Conservation (phyloP, 2,888 invertebrate genomes). For the Conomelus anceps region DNA sequence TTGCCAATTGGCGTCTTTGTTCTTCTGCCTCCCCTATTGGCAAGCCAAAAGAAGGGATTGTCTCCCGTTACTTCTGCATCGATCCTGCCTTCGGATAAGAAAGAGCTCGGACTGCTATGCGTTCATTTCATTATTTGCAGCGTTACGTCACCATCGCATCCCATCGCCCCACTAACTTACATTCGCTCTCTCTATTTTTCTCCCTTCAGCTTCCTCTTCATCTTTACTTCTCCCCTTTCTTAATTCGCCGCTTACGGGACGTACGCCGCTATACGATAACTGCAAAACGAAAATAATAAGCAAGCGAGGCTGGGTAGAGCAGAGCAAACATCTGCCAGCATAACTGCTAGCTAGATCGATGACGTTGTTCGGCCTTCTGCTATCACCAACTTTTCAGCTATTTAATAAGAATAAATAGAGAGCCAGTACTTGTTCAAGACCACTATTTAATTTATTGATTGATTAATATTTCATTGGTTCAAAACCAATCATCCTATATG, state of each 20-base stretch:
- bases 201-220: background rate
- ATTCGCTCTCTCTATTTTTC: background rate
- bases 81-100: background rate
- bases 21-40: background rate
- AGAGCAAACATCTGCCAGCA: background rate
- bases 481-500: too few relatives aligned
- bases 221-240: slow-evolving; percentile 11
- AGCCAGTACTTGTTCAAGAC: background rate
- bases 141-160: slow-evolving; percentile 17
- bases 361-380: background rate
- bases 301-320: background rate
- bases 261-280: background rate
- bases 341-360: background rate
- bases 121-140: slow-evolving; percentile 9
- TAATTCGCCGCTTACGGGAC: background rate
- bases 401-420: background rate
- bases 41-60: background rate
- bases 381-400: background rate
- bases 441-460: background rate
- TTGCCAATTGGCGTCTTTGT: background rate
- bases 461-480: background rate
- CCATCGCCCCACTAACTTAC: slow-evolving; percentile 26
- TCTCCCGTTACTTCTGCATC: background rate
- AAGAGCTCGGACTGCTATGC: background rate
- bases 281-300: background rate